Evolutionary conservation across 2,113 vertebrate species (phyloP).

Genomic region (Motacilla tschutschensis): DNA sequence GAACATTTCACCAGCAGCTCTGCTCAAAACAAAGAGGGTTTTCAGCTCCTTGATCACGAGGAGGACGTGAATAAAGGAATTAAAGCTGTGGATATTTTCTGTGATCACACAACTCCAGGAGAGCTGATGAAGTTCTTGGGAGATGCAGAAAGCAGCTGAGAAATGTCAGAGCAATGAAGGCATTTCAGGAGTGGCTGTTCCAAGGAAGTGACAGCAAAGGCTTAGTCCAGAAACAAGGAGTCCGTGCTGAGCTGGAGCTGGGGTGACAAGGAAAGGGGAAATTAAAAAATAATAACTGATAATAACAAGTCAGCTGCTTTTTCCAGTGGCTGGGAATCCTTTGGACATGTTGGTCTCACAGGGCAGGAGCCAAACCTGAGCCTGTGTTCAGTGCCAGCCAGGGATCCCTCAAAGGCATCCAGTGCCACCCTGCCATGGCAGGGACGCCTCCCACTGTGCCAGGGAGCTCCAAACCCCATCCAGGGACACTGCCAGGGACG

Average conservation of each 20-base stretch:
- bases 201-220: conserved; percentile 16
- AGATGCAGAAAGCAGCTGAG: conserved; percentile 38
- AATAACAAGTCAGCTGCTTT: not conserved
- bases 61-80: not conserved
- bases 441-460: not conserved
- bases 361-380: not conserved
- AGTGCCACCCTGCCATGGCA: not conserved
- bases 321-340: fast-evolving
- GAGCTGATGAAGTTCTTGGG: conserved; percentile 8
- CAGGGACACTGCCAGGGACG: not conserved
- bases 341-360: not conserved
- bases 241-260: not conserved
- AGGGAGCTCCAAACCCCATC: not conserved
- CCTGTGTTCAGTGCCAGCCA: not conserved
- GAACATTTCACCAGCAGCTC: conserved; percentile 4
- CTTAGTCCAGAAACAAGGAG: not conserved
- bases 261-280: not conserved
- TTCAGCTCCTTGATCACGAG: not conserved
- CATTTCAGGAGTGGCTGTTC: conserved; percentile 3
- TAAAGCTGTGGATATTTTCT: not conserved
- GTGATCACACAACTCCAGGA: conserved; percentile 10
- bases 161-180: conserved; percentile 46
- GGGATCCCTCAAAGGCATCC: not conserved
- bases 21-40: not conserved
- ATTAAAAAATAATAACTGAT: not conserved